Evolutionary conservation across 2,797 vertebrate genomes (phyloP).

Genomic region (Acanthiza pusilla): DNA sequence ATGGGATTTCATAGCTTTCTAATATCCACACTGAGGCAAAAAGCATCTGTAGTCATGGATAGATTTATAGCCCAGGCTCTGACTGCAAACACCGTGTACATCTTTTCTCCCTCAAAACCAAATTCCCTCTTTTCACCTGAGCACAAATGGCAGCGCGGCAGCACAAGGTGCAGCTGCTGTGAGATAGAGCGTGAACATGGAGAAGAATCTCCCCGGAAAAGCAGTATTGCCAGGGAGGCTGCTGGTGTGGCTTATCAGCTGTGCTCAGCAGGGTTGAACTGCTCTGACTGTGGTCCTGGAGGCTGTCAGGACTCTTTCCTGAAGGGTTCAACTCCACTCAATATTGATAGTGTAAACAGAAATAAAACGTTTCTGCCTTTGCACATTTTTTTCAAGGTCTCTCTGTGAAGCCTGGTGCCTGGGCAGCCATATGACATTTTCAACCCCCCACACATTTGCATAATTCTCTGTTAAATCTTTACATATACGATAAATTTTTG

Average conservation of each 20-base stretch:
- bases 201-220: not conserved
- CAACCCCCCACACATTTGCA: not conserved
- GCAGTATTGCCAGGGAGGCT: not conserved
- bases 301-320: not conserved
- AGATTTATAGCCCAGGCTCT: not conserved
- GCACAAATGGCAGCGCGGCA: not conserved
- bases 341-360: not conserved
- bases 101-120: not conserved
- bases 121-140: not conserved
- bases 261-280: not conserved
- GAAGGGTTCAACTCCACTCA: not conserved
- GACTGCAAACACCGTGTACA: not conserved
- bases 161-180: not conserved
- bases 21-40: not conserved
- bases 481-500: not conserved
- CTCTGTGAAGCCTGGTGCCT: not conserved
- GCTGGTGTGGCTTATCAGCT: not conserved
- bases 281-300: not conserved
- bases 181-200: accelerated
- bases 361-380: not conserved
- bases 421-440: not conserved
- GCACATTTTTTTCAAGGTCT: not conserved
- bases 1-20: not conserved
- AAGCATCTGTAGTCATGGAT: not conserved
- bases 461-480: not conserved